Conservation (phyloP, 1,140 invertebrate species). For the Caligus rogercresseyi region DNA sequence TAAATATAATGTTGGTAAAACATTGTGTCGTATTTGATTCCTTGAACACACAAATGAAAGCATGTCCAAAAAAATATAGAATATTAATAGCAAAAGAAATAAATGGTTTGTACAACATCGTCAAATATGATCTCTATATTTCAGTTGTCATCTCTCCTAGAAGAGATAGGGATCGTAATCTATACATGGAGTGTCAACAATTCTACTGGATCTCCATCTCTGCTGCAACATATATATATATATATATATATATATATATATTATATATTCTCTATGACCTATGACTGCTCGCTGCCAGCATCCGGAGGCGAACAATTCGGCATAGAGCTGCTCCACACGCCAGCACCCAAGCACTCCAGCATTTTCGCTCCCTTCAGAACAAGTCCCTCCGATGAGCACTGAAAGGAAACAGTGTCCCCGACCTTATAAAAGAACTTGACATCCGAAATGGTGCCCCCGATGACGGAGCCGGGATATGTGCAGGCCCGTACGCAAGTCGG, state of each 20-base stretch:
- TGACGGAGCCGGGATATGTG: conserved; percentile 62
- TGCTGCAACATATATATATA: too few relatives aligned
- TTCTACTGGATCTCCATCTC: too few relatives aligned
- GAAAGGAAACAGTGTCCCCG: conserved; percentile 63
- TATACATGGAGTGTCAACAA: too few relatives aligned
- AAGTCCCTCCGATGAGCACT: conserved; percentile 51
- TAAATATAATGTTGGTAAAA: too few relatives aligned
- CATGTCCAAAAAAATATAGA: too few relatives aligned
- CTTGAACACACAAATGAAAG: too few relatives aligned
- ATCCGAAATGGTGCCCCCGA: conserved; percentile 59
- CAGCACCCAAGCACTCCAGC: conserved; percentile 53
- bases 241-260: neutral
- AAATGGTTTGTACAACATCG: too few relatives aligned
- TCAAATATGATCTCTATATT: too few relatives aligned
- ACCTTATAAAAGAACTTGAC: conserved; percentile 72
- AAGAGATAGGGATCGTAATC: too few relatives aligned
- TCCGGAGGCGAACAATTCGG: conserved; percentile 34
- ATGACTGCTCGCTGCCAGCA: neutral
- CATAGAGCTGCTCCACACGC: conserved; percentile 65
- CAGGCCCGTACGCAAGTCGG: conserved; percentile 68
- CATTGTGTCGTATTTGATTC: too few relatives aligned
- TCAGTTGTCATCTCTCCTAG: too few relatives aligned
- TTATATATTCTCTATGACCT: neutral
- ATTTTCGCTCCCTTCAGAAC: conserved; percentile 50
- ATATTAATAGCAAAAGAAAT: too few relatives aligned